Evolutionary conservation across 2,888 invertebrate genomes (phyloP).

Genomic region (Agrochola macilenta): DNA sequence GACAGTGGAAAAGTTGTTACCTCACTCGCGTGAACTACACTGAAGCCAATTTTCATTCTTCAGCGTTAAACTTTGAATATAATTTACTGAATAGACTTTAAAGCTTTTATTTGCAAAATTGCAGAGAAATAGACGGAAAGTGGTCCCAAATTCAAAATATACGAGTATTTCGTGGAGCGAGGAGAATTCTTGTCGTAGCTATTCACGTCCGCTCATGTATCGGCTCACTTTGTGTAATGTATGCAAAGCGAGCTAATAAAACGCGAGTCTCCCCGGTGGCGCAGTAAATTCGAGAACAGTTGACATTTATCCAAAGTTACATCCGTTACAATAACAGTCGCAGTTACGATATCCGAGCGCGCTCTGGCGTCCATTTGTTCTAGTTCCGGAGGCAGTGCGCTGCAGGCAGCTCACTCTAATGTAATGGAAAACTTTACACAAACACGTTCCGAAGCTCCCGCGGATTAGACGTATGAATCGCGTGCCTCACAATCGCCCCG

Average conservation of each 20-base stretch:
- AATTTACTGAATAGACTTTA: conserved; percentile 68
- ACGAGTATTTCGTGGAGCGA: conserved; percentile 39
- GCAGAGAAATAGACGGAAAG: conserved; percentile 48
- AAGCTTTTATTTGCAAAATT: conserved; percentile 58
- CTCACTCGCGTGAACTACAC: conserved; percentile 72
- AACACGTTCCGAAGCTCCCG: conserved; percentile 78
- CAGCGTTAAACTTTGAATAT: conserved; percentile 69
- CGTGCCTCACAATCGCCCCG: conserved; percentile 53
- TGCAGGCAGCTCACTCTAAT: conserved; percentile 76
- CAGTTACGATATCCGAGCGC: conserved; percentile 87
- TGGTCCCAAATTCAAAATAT: conserved; percentile 52
- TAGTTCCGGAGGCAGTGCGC: conserved; percentile 79
- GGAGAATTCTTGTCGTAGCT: conserved; percentile 71
- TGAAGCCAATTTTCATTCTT: conserved; percentile 74
- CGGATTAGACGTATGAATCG: conserved; percentile 79
- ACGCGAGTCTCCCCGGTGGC: conserved; percentile 79
- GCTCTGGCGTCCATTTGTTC: conserved; percentile 84
- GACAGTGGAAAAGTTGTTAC: conserved; percentile 78
- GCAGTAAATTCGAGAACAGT: conserved; percentile 88
- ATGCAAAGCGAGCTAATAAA: conserved; percentile 89
- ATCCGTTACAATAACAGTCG: conserved; percentile 89
- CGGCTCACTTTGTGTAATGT: conserved; percentile 80
- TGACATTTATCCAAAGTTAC: conserved; percentile 90
- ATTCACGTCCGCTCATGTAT: conserved; percentile 76
- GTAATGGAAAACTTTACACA: conserved; percentile 87